These are phyloP conservation scores for Atethmia centrago DNA, from an alignment of 2,888 invertebrate genomes.

Conservation along the genomic window DNA sequence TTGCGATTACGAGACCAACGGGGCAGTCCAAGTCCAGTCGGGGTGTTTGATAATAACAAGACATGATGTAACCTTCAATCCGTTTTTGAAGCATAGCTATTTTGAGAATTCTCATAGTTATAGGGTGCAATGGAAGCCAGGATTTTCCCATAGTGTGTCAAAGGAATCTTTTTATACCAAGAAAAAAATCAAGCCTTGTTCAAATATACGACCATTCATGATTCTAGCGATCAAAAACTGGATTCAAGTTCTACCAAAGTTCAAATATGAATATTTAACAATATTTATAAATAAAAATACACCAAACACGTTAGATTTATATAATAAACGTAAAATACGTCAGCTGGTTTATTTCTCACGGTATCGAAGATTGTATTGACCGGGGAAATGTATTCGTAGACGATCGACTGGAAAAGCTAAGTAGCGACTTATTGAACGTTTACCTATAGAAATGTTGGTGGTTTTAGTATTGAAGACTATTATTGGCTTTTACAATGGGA, in stretches of 20 bases:
- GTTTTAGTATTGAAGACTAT: not conserved
- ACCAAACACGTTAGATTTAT: not conserved
- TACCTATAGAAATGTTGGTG: not conserved
- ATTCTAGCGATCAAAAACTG: no score
- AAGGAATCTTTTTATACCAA: not conserved
- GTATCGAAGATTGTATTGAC: constrained; percentile 26
- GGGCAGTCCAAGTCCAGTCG: no score
- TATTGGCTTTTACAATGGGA: not conserved
- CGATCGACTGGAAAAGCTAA: constrained; percentile 10
- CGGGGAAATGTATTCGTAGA: constrained; percentile 27
- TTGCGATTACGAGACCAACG: no score
- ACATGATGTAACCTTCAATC: not conserved
- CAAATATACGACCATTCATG: not conserved
- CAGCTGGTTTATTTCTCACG: constrained; percentile 44
- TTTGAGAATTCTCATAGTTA: not conserved
- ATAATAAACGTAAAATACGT: constrained; percentile 14
- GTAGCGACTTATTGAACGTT: constrained; percentile 5
- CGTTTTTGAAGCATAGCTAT: not conserved
- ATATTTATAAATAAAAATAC: constrained; percentile 2
- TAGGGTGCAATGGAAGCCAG: not conserved
- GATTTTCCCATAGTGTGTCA: not conserved
- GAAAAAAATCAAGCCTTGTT: not conserved
- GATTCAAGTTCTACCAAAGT: not conserved
- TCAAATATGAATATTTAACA: not conserved
- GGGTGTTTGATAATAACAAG: not conserved